These are phyloP conservation scores for Nerophis lumbriciformis DNA, from an alignment of 2,113 vertebrate species.

Conservation along the genomic window DNA sequence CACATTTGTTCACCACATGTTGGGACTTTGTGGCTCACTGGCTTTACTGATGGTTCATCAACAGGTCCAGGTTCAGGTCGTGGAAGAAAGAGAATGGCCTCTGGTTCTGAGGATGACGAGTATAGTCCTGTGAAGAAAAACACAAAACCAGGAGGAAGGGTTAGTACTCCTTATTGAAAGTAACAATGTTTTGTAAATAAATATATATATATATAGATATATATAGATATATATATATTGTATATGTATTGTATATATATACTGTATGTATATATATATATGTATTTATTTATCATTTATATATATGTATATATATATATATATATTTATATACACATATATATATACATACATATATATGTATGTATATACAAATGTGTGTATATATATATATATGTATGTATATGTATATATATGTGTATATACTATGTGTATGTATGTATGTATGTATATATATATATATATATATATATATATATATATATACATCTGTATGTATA, in stretches of 20 bases:
- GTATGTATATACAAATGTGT: no score
- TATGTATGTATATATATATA: no score
- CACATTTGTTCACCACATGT: background rate
- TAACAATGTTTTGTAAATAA: background rate
- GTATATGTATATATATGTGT: no score
- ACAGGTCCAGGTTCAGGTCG: conserved; percentile 80
- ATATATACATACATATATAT: no score
- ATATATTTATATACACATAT: no score
- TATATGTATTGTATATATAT: no score
- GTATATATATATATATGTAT: no score
- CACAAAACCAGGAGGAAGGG: conserved; percentile 72
- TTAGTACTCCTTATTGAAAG: conserved; percentile 49
- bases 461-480: background rate
- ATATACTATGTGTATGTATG: no score
- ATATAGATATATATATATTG: background rate
- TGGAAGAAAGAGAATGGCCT: conserved; percentile 92
- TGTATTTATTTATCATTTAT: no score
- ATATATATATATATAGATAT: background rate
- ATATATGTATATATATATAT: no score
- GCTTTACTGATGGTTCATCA: background rate
- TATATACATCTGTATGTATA: background rate
- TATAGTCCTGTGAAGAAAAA: conserved; percentile 86
- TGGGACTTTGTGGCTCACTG: background rate
- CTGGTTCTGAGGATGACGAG: conserved; percentile 90
- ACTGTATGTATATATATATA: no score